Conservation (phyloP, 2,888 invertebrate species). For the Protophormia terraenovae region DNA sequence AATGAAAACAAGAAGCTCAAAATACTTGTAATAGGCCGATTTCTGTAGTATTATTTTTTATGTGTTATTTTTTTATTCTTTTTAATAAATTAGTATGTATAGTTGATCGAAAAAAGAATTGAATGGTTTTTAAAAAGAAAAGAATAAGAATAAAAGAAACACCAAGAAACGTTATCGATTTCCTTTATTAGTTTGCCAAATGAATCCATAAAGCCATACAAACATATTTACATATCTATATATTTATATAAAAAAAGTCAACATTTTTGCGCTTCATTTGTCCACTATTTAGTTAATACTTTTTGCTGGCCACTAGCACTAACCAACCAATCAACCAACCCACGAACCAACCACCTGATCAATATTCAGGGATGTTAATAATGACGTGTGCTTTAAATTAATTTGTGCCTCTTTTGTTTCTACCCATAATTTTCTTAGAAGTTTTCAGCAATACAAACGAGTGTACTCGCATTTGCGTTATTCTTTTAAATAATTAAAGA, state of each 20-base stretch:
- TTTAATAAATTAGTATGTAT: slow-evolving; percentile 57
- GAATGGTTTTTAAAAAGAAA: slow-evolving; percentile 2
- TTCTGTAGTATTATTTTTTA: slow-evolving; percentile 16
- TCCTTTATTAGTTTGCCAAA: slow-evolving; percentile 66
- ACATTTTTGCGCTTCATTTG: slow-evolving; percentile 33
- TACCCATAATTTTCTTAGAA: slow-evolving; percentile 55
- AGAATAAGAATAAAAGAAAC: slow-evolving; percentile 32
- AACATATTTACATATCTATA: neutral
- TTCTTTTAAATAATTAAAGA: slow-evolving; percentile 27
- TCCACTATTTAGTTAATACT: neutral
- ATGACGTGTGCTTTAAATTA: slow-evolving; percentile 69
- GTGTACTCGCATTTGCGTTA: slow-evolving; percentile 8
- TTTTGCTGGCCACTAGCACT: neutral
- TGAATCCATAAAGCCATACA: slow-evolving; percentile 23
- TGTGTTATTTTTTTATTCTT: neutral
- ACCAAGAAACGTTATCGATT: slow-evolving; percentile 67
- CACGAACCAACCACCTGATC: too few species aligned
- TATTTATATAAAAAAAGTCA: too few species aligned
- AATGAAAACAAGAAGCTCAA: slow-evolving; percentile 12
- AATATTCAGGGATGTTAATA: slow-evolving; percentile 68
- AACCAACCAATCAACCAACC: too few species aligned
- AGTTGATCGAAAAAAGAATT: slow-evolving; percentile 22
- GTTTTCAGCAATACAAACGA: slow-evolving; percentile 37
- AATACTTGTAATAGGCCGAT: slow-evolving; percentile 63
- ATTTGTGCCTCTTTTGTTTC: slow-evolving; percentile 61